phyloP scores from a whole-genome alignment of 2,113 vertebrate species.

The Turnix velox region DNA sequence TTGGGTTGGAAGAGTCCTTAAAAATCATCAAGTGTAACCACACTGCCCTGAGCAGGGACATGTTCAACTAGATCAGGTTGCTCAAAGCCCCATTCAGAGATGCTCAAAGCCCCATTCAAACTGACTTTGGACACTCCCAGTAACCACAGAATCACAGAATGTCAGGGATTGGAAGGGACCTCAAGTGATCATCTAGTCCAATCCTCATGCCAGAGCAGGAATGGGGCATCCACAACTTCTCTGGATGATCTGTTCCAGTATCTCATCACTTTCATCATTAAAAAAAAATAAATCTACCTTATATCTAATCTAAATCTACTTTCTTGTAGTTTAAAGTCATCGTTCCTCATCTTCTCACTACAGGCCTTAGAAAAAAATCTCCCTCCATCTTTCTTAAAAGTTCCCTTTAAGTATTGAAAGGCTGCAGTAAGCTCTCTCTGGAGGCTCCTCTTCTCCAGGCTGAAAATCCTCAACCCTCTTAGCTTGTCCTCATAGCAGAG shows the following conservation, averaged over 20 bases:
- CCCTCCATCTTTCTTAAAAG: neutral
- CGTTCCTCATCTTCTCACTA: too few relatives aligned
- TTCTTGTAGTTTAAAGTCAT: neutral
- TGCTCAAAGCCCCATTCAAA: neutral
- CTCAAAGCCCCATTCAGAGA: neutral
- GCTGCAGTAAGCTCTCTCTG: accelerated
- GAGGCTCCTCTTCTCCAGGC: neutral
- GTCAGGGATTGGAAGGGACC: too few relatives aligned
- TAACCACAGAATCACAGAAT: too few relatives aligned
- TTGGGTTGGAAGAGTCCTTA: neutral
- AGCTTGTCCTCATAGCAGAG: accelerated
- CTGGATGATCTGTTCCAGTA: neutral
- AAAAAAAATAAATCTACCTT: neutral
- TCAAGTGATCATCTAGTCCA: too few relatives aligned
- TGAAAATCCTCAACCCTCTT: neutral
- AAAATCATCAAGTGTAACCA: neutral
- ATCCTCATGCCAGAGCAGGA: too few relatives aligned
- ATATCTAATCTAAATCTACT: neutral
- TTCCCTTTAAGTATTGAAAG: too few relatives aligned
- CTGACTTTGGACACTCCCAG: neutral
- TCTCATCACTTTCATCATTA: neutral
- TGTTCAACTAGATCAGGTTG: accelerated
- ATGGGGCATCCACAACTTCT: neutral
- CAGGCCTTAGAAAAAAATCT: neutral
- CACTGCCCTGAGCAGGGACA: neutral